Conservation (phyloP, 2,797 vertebrate genomes). For the Tragopan temminckii region DNA sequence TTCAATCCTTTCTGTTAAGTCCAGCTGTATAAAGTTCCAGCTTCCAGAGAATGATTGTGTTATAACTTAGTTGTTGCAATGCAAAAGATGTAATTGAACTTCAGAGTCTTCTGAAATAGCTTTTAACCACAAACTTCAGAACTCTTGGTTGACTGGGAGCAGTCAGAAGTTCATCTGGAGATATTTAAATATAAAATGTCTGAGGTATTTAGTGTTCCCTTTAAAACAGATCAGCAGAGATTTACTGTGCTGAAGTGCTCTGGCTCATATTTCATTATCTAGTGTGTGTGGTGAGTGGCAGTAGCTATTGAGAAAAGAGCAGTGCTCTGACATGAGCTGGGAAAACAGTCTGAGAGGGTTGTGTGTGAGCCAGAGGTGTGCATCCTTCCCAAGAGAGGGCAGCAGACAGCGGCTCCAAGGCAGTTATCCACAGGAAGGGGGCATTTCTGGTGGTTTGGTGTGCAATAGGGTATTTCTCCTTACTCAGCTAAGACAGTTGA, state of each 20-base stretch:
- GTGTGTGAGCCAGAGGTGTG: fast-evolving
- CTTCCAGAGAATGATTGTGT: background rate
- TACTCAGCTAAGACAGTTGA: background rate
- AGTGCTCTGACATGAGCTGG: background rate
- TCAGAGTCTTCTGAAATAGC: background rate
- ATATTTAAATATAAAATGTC: background rate
- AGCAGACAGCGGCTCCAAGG: background rate
- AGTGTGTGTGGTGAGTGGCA: background rate
- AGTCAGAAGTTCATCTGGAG: background rate
- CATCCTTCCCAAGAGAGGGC: background rate
- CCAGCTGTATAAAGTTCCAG: background rate
- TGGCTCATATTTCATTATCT: background rate
- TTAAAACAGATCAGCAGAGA: background rate
- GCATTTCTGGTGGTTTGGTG: background rate
- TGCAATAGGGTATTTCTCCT: background rate
- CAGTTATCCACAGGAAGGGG: background rate
- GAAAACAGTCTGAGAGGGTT: background rate
- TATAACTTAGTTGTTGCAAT: background rate
- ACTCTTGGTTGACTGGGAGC: background rate
- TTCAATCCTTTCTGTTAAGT: background rate
- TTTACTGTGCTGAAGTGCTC: background rate
- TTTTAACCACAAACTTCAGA: background rate
- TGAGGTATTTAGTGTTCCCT: background rate
- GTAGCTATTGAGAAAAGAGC: background rate
- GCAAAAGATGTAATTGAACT: background rate